These are phyloP conservation scores for Caenorhabditis doughertyi DNA, from an alignment of 2,888 invertebrate species.

Conservation along the genomic window DNA sequence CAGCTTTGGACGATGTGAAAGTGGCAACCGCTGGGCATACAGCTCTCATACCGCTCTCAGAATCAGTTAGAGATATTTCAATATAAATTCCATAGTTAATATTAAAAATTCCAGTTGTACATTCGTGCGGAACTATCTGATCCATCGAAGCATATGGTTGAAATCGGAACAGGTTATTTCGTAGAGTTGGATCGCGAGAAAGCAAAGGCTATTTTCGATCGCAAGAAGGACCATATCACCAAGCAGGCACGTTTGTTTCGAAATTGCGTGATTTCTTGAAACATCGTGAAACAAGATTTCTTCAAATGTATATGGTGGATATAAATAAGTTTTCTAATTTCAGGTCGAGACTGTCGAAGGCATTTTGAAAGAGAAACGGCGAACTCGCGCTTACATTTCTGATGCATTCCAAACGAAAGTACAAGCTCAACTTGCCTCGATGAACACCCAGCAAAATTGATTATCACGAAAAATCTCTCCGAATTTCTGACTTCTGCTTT, in stretches of 20 bases:
- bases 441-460: slow-evolving; percentile 41
- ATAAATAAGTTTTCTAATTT: slow-evolving; percentile 76
- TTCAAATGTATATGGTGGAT: not conserved
- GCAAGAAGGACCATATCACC: slow-evolving; percentile 92
- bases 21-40: slow-evolving; percentile 55
- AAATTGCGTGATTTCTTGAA: too few relatives aligned
- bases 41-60: slow-evolving; percentile 93
- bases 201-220: slow-evolving; percentile 93
- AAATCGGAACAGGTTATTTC: slow-evolving; percentile 97
- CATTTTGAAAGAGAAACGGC: slow-evolving; percentile 66
- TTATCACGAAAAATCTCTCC: slow-evolving; percentile 4
- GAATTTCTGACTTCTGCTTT: slow-evolving; percentile 4
- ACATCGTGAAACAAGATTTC: too few relatives aligned
- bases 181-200: slow-evolving; percentile 91
- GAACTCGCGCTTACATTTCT: slow-evolving; percentile 67
- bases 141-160: slow-evolving; percentile 92
- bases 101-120: slow-evolving; percentile 88
- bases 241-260: slow-evolving; percentile 90
- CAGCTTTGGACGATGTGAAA: slow-evolving; percentile 83
- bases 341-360: slow-evolving; percentile 70
- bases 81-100: not conserved
- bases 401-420: slow-evolving; percentile 72
- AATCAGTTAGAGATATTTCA: slow-evolving; percentile 89
- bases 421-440: slow-evolving; percentile 63
- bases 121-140: slow-evolving; percentile 93